Evolutionary conservation across 2,888 invertebrate species (phyloP).

Genomic region (Seira musarum): DNA sequence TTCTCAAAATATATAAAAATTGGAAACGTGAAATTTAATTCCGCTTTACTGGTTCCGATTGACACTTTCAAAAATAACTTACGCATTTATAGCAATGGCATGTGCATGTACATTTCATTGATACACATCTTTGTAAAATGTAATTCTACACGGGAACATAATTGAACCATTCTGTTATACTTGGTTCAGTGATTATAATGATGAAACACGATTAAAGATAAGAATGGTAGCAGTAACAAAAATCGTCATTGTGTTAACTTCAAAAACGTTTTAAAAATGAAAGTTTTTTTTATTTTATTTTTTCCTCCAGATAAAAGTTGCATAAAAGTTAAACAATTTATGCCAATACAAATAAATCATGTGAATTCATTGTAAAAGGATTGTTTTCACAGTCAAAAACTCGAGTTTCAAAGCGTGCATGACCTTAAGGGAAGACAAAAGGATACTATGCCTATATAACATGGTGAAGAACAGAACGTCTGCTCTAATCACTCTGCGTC

Average conservation of each 20-base stretch:
- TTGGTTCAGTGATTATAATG: background rate
- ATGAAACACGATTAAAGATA: background rate
- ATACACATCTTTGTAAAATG: no score
- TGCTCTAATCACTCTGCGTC: background rate
- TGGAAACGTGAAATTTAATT: no score
- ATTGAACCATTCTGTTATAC: background rate
- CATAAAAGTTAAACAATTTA: no score
- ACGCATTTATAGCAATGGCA: no score
- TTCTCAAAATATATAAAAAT: no score
- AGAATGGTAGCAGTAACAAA: slow-evolving; percentile 1
- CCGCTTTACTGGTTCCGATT: no score
- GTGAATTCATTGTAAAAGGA: background rate
- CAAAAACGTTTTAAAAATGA: slow-evolving; percentile 34
- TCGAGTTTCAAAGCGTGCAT: no score
- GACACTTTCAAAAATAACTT: no score
- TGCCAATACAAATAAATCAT: slow-evolving; percentile 14
- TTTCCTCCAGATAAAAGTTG: slow-evolving; percentile 40
- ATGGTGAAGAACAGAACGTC: slow-evolving; percentile 5
- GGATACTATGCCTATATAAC: slow-evolving; percentile 3
- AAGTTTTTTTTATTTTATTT: slow-evolving; percentile 38
- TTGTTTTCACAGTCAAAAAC: slow-evolving; percentile 27
- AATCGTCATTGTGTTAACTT: background rate
- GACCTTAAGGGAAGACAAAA: no score
- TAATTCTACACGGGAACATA: slow-evolving; percentile 8
- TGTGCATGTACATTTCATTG: no score